Evolutionary conservation across 92 coral and sea anemone genomes (phyloP), one percentile per base, ranked within the genome.

Genomic region (Metridium senile): DNA sequence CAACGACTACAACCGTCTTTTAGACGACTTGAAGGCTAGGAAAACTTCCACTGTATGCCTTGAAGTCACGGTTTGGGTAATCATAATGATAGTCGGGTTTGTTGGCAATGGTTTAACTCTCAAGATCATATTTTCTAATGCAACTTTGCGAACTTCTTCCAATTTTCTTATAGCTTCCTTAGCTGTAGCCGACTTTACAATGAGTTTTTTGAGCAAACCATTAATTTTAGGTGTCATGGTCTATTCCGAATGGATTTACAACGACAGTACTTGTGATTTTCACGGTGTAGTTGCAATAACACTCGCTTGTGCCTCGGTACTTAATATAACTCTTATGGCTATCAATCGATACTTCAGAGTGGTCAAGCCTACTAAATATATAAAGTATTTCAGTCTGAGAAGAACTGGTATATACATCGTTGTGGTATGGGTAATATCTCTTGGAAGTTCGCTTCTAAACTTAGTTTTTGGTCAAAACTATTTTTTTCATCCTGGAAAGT

Each of bases 101-200:
- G 3, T 65, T 23, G 90, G 90, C 1, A 86, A 86, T 49, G 72
- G 75, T 1, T 74, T 80, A 32, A 82, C 82, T 9, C 74, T 86
- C 16, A 68, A 79, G 84, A 85, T 83, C 33, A 79, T 86, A 57
- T 81, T 59, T 26, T 75, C 58, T 35, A 76, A 83, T 30, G 68
- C 81, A 4, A 72, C 61, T 54, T 74, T 89, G 17, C 77, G 85
- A 26, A 84, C 84, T 7, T 75, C 86, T 29, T 86, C 94, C 0
- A 89, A 89, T 68, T 65, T 29, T 52, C 85, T 82, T 21, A 77
- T 89, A 11, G 88, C 59, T 10, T 70, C 90, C 0, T 76, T 89
- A 33, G 94, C 94, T 0, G 26, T 82, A 20, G 76, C 90, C 0
- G 94, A 89, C 75, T 76, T 89, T 30, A 85, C 80, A 2, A 62